Evolutionary conservation across 2,888 invertebrate species (phyloP), one percentile per base, ranked within the genome.

Genomic region (Acleris holmiana): DNA sequence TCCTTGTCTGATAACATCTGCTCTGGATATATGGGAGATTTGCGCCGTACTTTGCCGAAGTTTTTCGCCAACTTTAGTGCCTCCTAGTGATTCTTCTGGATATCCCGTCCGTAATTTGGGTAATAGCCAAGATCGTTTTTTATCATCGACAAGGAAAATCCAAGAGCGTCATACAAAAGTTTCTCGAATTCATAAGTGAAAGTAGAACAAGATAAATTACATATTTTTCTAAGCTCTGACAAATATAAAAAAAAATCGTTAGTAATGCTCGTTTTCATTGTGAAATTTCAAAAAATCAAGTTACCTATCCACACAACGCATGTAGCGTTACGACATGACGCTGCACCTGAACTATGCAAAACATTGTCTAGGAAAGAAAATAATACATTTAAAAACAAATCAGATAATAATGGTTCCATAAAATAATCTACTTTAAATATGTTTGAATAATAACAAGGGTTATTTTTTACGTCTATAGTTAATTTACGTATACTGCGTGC

Each of bases 1-100:
- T 83, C 76, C 61, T 66, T 71, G 69, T 61, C 63, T 67, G 79
- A 81, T 81, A 79, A 74, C 76, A 80, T 82, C 78, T 77, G 72
- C 73, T 73, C 75, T 71, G 74, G 74, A 74, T 76, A 67, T 69
- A 67, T 61, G 25, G 61, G 66, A 61, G 61, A 61, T 61, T 66
- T 65, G 65, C 60, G 65, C 60, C 65, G 60, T 65, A 60, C 59
- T 65, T 65, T 60, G 15, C 53, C 49, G 54, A 60, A 65, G 54
- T 65, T 65, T 64, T 65, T 65, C 60, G 65, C 54, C 44, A 60
- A 60, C 65, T 60, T 65, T 65, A 59, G 55, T 60, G 60, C 55
- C 65, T 60, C 59, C 59, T 60, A 55, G 65, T 65, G 54, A 59
- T 50, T 55, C 57, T 58, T 63, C 49, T 65, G 55, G 54, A 50